phyloP scores from a whole-genome alignment of 2,888 invertebrate species.

The Eupsilia transversa region DNA sequence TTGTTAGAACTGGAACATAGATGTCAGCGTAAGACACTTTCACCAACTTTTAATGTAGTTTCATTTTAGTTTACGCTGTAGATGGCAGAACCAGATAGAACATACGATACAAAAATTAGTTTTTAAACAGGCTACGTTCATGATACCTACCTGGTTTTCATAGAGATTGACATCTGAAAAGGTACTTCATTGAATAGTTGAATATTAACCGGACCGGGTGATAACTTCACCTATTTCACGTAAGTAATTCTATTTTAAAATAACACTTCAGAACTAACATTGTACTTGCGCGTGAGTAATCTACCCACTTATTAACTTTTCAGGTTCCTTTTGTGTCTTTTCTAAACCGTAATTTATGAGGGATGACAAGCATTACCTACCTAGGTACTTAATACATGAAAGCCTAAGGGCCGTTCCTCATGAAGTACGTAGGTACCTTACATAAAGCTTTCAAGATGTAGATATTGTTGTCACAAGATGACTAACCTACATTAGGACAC shows the following conservation, averaged over 20 bases:
- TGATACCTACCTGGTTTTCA: not conserved
- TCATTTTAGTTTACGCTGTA: not conserved
- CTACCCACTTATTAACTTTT: not conserved
- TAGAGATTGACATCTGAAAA: too few species aligned
- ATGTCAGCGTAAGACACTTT: constrained; percentile 42
- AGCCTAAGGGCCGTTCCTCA: not conserved
- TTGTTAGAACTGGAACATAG: constrained; percentile 33
- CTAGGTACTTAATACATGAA: constrained; percentile 1
- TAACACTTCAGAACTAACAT: not conserved
- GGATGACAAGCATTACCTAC: not conserved
- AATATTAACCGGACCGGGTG: not conserved
- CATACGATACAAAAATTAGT: not conserved
- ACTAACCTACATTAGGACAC: not conserved
- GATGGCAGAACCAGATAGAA: constrained; percentile 4
- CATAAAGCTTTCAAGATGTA: not conserved
- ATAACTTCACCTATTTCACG: not conserved
- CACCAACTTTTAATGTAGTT: not conserved
- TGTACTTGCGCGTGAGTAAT: not conserved
- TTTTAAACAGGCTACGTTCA: not conserved
- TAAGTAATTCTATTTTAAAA: not conserved
- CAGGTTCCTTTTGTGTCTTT: not conserved
- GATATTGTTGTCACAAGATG: constrained; percentile 5
- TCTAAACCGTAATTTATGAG: not conserved
- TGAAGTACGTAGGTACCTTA: not conserved
- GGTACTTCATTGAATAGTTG: not conserved